Evolutionary conservation across 2,888 invertebrate genomes (phyloP).

Genomic region (Ormia ochracea): DNA sequence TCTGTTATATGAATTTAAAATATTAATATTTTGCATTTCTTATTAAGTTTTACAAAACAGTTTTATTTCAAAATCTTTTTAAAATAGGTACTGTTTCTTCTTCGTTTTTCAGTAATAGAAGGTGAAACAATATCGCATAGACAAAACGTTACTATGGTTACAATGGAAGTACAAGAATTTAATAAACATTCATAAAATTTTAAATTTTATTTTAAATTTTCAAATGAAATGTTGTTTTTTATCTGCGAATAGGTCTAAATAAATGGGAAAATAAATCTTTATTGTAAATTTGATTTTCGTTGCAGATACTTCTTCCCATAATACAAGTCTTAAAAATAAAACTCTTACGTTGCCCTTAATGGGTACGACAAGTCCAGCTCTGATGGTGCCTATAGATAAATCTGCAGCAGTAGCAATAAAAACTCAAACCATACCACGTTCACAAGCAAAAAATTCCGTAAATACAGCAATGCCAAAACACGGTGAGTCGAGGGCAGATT

Average conservation of each 20-base stretch:
- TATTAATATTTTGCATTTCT: too few species aligned
- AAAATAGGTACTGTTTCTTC: too few species aligned
- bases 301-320: conserved; percentile 48
- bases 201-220: too few species aligned
- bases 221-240: not conserved
- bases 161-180: conserved; percentile 10
- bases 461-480: conserved; percentile 68
- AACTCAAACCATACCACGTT: conserved; percentile 65
- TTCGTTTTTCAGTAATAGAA: too few species aligned
- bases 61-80: too few species aligned
- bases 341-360: conserved; percentile 72
- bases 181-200: not conserved
- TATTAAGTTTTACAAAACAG: too few species aligned
- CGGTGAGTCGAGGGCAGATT: conserved; percentile 73
- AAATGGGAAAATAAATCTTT: not conserved
- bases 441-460: conserved; percentile 53
- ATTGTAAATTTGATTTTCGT: conserved; percentile 13
- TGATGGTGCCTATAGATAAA: conserved; percentile 65
- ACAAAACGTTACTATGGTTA: conserved; percentile 48
- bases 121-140: not conserved
- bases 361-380: conserved; percentile 66
- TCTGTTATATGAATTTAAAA: too few species aligned
- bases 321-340: conserved; percentile 66
- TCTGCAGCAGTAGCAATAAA: conserved; percentile 49
- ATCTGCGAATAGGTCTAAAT: not conserved